Conservation (phyloP, 2,888 invertebrate genomes). For the Noctua janthe region DNA sequence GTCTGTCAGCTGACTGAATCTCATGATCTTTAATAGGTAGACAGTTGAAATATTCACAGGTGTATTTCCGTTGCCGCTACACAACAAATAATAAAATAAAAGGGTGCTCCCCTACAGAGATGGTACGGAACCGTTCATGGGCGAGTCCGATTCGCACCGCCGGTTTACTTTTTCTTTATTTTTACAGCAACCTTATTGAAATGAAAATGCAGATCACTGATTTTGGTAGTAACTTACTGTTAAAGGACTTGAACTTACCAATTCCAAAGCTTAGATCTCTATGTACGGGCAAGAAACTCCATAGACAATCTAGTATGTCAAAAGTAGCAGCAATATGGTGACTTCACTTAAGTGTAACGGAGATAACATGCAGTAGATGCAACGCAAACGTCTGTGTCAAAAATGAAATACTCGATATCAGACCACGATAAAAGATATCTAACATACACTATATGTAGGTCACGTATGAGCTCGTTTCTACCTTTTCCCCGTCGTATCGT, state of each 20-base stretch:
- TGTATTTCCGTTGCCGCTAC: no score
- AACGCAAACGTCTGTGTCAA: conserved; percentile 1
- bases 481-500: conserved; percentile 33
- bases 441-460: conserved; percentile 11
- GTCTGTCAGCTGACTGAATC: no score
- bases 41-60: no score
- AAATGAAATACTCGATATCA: neutral
- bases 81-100: no score
- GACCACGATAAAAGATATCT: conserved; percentile 12
- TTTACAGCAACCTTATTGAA: neutral
- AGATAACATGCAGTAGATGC: neutral
- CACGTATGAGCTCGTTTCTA: conserved; percentile 32
- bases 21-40: no score
- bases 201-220: neutral
- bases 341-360: neutral
- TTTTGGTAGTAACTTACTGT: neutral
- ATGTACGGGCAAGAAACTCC: neutral
- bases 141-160: no score
- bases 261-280: neutral
- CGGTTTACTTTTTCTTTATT: neutral
- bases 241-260: neutral
- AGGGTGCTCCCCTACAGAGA: no score
- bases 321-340: neutral
- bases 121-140: no score
- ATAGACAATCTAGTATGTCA: neutral